These are phyloP conservation scores for Danio choprae DNA, from an alignment of 2,797 vertebrate genomes.

Conservation along the genomic window DNA sequence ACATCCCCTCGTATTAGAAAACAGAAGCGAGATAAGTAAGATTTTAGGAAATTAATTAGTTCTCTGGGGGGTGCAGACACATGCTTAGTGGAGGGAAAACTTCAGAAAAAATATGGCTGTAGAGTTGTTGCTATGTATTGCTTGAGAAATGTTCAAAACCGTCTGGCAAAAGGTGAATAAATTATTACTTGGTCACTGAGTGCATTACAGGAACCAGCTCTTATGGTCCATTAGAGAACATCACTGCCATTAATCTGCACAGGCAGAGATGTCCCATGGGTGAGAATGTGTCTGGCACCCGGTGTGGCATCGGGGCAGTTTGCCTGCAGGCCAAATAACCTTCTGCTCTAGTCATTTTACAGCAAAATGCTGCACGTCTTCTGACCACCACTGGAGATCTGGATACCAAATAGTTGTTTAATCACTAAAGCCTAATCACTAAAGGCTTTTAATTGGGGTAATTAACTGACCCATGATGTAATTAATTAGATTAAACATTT, in stretches of 20 bases:
- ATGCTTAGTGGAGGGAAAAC: constrained; percentile 5
- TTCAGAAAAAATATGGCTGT: not conserved
- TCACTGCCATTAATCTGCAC: constrained; percentile 43
- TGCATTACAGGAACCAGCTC: constrained; percentile 38
- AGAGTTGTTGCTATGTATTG: constrained; percentile 24
- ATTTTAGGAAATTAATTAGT: constrained; percentile 41
- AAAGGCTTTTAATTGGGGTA: not conserved
- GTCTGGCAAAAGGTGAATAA: constrained; percentile 42
- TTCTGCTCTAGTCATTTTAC: constrained; percentile 8
- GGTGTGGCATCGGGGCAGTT: constrained; percentile 21
- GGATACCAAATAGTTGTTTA: not conserved
- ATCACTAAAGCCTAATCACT: not conserved
- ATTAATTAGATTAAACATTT: too few relatives aligned
- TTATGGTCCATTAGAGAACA: constrained; percentile 49
- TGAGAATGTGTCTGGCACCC: constrained; percentile 31
- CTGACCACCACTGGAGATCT: not conserved
- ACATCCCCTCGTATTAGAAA: constrained; percentile 30
- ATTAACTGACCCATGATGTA: too few relatives aligned
- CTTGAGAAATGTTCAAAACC: constrained; percentile 15
- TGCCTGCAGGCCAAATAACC: constrained; percentile 3
- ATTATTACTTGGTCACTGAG: constrained; percentile 45
- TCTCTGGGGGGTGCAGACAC: constrained; percentile 11
- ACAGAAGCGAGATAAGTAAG: constrained; percentile 2
- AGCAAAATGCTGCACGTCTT: not conserved
- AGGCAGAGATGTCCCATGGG: constrained; percentile 32